Evolutionary conservation across 1,140 invertebrate genomes (phyloP).

Genomic region (Leptinotarsa texana): DNA sequence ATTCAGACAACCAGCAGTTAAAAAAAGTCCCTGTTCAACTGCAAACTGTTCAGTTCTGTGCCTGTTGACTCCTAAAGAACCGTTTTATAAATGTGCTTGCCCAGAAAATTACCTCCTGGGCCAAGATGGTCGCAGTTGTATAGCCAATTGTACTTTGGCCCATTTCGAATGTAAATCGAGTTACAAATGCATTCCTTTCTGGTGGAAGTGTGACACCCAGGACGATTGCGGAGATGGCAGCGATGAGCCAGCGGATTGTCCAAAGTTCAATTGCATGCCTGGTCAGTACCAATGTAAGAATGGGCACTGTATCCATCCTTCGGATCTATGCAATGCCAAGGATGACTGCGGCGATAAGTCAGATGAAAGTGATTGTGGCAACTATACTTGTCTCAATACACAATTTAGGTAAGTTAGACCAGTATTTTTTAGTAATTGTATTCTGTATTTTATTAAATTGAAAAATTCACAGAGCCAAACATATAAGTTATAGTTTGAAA

Average conservation of each 20-base stretch:
- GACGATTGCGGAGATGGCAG: conserved; percentile 81
- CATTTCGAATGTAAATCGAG: conserved; percentile 77
- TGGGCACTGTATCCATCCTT: conserved; percentile 69
- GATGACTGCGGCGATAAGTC: conserved; percentile 71
- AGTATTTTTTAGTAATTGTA: no score
- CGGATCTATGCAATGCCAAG: conserved; percentile 71
- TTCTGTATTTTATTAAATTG: no score
- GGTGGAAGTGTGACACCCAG: conserved; percentile 80
- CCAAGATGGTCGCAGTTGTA: conserved; percentile 69
- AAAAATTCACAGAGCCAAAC: no score
- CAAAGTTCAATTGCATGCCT: conserved; percentile 71
- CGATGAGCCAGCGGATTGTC: conserved; percentile 74
- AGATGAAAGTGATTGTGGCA: conserved; percentile 67
- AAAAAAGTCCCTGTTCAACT: conserved; percentile 58
- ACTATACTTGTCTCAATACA: conserved; percentile 52
- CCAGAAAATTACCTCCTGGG: conserved; percentile 75
- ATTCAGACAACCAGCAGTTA: conserved; percentile 63
- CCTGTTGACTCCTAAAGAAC: conserved; percentile 68
- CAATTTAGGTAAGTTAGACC: conserved; percentile 43
- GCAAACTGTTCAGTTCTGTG: conserved; percentile 77
- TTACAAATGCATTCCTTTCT: conserved; percentile 80
- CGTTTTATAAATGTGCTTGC: conserved; percentile 74
- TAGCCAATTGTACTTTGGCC: conserved; percentile 77
- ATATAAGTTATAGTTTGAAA: no score
- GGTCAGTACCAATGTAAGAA: conserved; percentile 80